These are phyloP conservation scores for Bucco capensis DNA, from an alignment of 2,113 vertebrate species.

Conservation along the genomic window DNA sequence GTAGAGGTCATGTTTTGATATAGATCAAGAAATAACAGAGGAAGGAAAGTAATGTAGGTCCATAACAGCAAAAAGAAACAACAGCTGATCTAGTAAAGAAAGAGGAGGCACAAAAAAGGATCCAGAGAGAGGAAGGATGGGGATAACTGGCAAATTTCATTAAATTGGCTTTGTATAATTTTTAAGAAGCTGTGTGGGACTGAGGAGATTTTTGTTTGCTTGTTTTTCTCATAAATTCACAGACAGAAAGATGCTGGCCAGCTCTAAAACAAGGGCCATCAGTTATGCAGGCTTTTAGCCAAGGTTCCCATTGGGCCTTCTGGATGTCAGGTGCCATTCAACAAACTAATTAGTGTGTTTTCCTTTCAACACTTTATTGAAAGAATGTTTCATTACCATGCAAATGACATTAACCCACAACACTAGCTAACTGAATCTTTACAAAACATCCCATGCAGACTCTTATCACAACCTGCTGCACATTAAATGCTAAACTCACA, in stretches of 20 bases:
- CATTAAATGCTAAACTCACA: constrained; percentile 43
- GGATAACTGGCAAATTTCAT: background rate
- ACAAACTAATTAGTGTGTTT: constrained; percentile 54
- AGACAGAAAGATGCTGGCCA: background rate
- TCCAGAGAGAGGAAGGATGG: background rate
- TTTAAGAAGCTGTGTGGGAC: background rate
- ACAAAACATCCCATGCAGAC: constrained; percentile 30
- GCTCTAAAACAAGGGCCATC: background rate
- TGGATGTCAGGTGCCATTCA: constrained; percentile 52
- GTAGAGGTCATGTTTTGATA: background rate
- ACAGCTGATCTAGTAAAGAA: background rate
- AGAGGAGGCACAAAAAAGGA: background rate
- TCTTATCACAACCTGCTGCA: constrained; percentile 22
- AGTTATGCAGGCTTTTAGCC: constrained; percentile 38
- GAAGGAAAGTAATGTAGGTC: background rate
- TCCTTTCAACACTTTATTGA: constrained; percentile 37
- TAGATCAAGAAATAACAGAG: background rate
- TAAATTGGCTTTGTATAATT: background rate
- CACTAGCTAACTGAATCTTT: constrained; percentile 41
- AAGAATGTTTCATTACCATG: constrained; percentile 57
- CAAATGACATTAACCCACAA: constrained; percentile 27
- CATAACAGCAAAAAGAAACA: background rate
- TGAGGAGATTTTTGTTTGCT: background rate
- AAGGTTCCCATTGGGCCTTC: background rate
- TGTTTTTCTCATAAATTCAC: background rate